A percentile compares a stretch with the other conserved stretches of the same genome.
These are phyloP conservation scores for Drosophila neonasuta DNA, from an alignment of 2,888 invertebrate species.

Conservation along the genomic window DNA sequence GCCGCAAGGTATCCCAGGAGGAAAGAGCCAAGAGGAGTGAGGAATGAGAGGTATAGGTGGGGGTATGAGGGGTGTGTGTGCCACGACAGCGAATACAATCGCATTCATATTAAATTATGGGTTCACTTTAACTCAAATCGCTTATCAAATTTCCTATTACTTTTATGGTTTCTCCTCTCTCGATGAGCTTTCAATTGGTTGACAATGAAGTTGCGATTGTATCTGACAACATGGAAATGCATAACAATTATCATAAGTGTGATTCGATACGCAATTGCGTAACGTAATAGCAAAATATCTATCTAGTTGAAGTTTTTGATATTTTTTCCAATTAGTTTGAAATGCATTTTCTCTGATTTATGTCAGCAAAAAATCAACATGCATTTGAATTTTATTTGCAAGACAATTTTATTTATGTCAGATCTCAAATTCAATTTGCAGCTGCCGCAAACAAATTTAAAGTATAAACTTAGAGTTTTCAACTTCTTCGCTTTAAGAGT, in stretches of 20 bases:
- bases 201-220: constrained; percentile 1
- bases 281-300: no score
- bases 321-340: no score
- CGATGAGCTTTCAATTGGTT: constrained; percentile 5
- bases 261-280: not conserved
- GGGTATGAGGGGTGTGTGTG: not conserved
- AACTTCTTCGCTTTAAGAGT: not conserved
- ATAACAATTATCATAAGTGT: not conserved
- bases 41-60: not conserved
- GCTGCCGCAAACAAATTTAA: no score
- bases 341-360: no score
- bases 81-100: not conserved
- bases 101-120: constrained; percentile 34
- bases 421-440: no score
- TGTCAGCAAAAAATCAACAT: no score
- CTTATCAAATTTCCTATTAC: constrained; percentile 13
- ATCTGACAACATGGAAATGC: not conserved
- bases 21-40: not conserved
- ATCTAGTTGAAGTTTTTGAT: no score
- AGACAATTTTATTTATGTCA: no score
- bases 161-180: not conserved
- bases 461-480: not conserved
- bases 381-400: no score
- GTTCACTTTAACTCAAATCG: constrained; percentile 8
- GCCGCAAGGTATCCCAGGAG: constrained; percentile 30